Evolutionary conservation across 2,888 invertebrate genomes (phyloP).

Genomic region (Plebejus melissa): DNA sequence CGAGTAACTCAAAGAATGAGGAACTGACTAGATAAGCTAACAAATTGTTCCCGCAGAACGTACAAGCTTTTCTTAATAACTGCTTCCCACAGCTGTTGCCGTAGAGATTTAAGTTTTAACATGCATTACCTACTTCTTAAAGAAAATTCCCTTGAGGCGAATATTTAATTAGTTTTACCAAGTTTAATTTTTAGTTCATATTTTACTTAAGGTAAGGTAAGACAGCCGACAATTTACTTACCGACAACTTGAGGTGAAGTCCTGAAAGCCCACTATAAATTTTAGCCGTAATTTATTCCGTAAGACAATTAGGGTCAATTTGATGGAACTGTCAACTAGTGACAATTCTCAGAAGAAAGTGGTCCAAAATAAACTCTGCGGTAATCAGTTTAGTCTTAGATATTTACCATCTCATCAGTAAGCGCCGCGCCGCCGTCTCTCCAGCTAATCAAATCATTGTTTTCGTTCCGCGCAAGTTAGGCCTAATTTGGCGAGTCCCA

Average conservation of each 20-base stretch:
- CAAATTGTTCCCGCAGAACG: constrained; percentile 11
- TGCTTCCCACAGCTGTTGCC: neutral
- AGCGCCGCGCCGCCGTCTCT: constrained; percentile 33
- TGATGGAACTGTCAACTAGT: neutral
- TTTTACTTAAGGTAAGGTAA: neutral
- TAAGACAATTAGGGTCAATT: neutral
- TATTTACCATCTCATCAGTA: constrained; percentile 38
- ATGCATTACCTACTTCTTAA: neutral
- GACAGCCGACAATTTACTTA: too few relatives aligned
- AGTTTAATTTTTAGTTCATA: neutral
- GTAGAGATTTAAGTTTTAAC: constrained; percentile 9
- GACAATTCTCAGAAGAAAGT: neutral
- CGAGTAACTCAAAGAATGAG: constrained; percentile 7
- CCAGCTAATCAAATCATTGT: constrained; percentile 47
- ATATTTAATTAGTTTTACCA: neutral
- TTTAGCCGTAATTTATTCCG: neutral
- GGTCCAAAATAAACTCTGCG: neutral
- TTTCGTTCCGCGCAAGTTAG: constrained; percentile 45
- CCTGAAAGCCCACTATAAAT: neutral
- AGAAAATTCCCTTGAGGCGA: neutral
- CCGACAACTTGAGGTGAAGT: neutral
- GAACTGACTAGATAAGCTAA: constrained; percentile 8
- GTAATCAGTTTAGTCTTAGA: constrained; percentile 31
- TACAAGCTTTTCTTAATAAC: constrained; percentile 16
- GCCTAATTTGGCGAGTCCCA: constrained; percentile 41